Conservation (phyloP, 2,888 invertebrate species). For the Morpho achilles region DNA sequence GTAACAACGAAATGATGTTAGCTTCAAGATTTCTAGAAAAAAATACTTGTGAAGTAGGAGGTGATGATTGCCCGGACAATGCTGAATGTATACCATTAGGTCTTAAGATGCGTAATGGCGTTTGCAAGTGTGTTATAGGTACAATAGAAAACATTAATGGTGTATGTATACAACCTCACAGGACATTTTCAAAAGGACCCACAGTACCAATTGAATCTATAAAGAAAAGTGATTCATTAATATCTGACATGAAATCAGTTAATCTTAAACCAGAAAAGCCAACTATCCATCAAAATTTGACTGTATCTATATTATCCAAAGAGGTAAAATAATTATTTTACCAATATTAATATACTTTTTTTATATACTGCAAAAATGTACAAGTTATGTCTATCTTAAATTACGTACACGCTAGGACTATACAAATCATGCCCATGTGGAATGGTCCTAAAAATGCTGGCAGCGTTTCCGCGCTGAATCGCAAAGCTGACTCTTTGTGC, state of each 20-base stretch:
- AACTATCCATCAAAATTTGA: conserved; percentile 80
- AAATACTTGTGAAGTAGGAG: conserved; percentile 80
- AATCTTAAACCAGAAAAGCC: conserved; percentile 52
- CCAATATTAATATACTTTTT: too few species aligned
- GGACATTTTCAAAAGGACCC: conserved; percentile 66
- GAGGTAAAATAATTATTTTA: conserved; percentile 68
- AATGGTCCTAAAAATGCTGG: too few species aligned
- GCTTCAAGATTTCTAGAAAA: conserved; percentile 71
- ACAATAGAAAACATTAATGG: conserved; percentile 71
- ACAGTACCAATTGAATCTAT: conserved; percentile 51
- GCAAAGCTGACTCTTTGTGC: too few species aligned
- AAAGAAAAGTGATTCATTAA: conserved; percentile 51
- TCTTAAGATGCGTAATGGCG: conserved; percentile 80
- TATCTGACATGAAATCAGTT: conserved; percentile 42
- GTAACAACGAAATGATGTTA: conserved; percentile 63
- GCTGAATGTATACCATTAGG: conserved; percentile 82
- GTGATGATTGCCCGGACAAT: conserved; percentile 81
- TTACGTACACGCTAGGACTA: too few species aligned
- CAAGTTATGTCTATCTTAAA: too few species aligned
- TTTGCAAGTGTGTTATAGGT: conserved; percentile 85
- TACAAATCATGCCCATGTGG: too few species aligned
- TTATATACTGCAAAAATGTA: too few species aligned
- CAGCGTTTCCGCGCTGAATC: too few species aligned
- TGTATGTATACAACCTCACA: conserved; percentile 47
- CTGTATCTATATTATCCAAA: conserved; percentile 87